phyloP scores from a whole-genome alignment of 2,797 vertebrate genomes.

The Neosilurus hyrtlii region DNA sequence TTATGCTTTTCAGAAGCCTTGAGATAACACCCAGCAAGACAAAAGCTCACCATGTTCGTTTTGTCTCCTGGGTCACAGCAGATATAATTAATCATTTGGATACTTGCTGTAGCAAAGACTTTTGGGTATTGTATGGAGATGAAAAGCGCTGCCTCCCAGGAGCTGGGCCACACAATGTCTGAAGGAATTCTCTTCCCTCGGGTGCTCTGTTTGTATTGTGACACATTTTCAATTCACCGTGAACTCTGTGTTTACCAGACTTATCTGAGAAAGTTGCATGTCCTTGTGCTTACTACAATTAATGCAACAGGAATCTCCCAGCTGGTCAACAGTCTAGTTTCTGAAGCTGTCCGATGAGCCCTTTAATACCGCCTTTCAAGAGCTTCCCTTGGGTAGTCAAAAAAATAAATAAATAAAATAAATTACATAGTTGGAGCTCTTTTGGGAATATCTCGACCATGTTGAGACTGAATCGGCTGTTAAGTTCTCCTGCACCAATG shows the following conservation, averaged over 20 bases:
- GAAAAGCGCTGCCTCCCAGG: slow-evolving; percentile 36
- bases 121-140: slow-evolving; percentile 40
- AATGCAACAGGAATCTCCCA: neutral
- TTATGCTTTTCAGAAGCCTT: neutral
- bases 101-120: slow-evolving; percentile 29
- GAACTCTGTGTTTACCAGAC: neutral
- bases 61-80: slow-evolving; percentile 53
- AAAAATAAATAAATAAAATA: too few relatives aligned
- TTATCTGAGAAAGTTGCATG: neutral
- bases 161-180: slow-evolving; percentile 15
- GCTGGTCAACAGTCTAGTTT: neutral
- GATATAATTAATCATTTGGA: slow-evolving; percentile 40
- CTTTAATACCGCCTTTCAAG: neutral
- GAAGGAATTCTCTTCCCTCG: neutral
- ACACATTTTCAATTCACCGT: neutral
- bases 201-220: neutral
- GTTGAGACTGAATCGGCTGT: neutral
- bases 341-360: neutral
- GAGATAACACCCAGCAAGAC: slow-evolving; percentile 30
- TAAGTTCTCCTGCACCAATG: neutral
- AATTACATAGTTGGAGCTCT: too few relatives aligned
- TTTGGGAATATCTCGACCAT: neutral
- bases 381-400: neutral
- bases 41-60: slow-evolving; percentile 20
- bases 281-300: too few relatives aligned